phyloP scores from a whole-genome alignment of 1,140 invertebrate species.

The Sitobion miscanthi region DNA sequence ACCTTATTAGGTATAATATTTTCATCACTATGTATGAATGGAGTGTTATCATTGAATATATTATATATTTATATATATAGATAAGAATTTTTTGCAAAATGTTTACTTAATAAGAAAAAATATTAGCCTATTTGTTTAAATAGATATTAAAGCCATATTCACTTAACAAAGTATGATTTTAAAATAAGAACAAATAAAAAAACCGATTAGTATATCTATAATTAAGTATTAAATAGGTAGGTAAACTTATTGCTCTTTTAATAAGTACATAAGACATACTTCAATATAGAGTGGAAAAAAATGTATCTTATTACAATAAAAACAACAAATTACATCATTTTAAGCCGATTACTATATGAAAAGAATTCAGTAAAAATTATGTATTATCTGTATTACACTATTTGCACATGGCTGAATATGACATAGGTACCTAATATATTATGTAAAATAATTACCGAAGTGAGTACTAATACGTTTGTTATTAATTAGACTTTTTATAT shows the following conservation, averaged over 20 bases:
- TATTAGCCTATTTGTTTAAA: background rate
- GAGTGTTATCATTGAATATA: background rate
- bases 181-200: background rate
- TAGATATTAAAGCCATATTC: background rate
- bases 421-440: background rate
- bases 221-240: background rate
- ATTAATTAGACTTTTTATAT: constrained; percentile 3
- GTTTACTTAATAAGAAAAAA: background rate
- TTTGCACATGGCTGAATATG: background rate
- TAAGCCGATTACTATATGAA: background rate
- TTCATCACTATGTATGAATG: background rate
- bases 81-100: background rate
- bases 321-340: constrained; percentile 25
- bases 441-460: background rate
- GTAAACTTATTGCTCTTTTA: background rate
- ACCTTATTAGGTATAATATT: background rate
- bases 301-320: constrained; percentile 14
- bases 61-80: background rate
- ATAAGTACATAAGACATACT: background rate
- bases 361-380: background rate
- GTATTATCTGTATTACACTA: background rate
- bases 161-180: background rate
- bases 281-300: background rate
- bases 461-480: background rate
- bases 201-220: constrained; percentile 4